A percentile compares a stretch with the other conserved stretches of the same genome.
Conservation (phyloP, 2,888 invertebrate species). For the Chymomyza amoena region DNA sequence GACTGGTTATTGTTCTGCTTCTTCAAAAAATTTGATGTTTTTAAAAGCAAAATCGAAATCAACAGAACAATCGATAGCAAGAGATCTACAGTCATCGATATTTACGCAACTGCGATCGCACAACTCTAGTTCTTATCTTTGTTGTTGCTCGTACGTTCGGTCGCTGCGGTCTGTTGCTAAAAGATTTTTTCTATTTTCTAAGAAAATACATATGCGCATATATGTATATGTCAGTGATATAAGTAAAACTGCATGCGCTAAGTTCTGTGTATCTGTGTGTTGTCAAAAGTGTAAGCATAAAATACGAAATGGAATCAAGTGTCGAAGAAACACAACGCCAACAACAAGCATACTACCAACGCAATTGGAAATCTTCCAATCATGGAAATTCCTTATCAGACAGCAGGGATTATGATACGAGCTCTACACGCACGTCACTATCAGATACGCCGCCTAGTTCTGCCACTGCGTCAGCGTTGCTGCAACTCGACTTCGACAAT, state of each 20-base stretch:
- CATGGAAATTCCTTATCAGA: conserved; percentile 66
- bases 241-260: conserved; percentile 23
- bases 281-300: conserved; percentile 43
- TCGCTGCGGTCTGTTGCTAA: conserved; percentile 32
- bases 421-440: conserved; percentile 60
- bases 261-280: conserved; percentile 29
- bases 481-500: conserved; percentile 45
- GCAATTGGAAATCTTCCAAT: conserved; percentile 48
- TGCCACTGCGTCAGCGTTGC: conserved; percentile 44
- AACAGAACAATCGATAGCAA: background rate
- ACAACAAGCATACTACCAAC: conserved; percentile 44
- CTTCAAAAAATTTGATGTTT: background rate
- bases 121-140: conserved; percentile 36
- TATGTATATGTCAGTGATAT: conserved; percentile 53
- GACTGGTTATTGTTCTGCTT: too few species aligned
- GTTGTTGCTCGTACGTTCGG: conserved; percentile 47
- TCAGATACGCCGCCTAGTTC: conserved; percentile 55
- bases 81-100: background rate
- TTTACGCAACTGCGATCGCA: background rate
- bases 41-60: background rate
- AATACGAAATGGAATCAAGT: conserved; percentile 53
- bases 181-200: conserved; percentile 46
- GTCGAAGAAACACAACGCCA: conserved; percentile 31
- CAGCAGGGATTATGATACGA: conserved; percentile 68
- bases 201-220: conserved; percentile 20